Evolutionary conservation across 2,797 vertebrate species (phyloP).

Genomic region (Falco novaeseelandiae): DNA sequence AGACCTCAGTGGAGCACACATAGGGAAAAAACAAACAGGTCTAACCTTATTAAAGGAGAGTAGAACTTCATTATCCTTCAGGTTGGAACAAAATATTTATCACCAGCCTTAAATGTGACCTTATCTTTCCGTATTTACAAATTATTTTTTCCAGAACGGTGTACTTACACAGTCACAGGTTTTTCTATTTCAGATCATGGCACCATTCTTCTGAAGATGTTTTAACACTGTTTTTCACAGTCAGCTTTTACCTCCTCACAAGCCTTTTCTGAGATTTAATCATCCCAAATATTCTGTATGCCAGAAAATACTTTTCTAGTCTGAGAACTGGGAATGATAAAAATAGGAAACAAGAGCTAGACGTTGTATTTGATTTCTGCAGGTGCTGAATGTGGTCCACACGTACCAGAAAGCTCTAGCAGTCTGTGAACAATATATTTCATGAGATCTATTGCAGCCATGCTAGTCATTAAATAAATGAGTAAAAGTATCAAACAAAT

Average conservation of each 20-base stretch:
- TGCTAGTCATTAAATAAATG: background rate
- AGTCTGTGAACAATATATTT: background rate
- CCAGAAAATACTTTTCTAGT: background rate
- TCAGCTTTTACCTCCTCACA: background rate
- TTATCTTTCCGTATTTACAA: background rate
- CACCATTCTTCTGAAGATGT: background rate
- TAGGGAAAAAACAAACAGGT: background rate
- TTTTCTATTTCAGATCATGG: background rate
- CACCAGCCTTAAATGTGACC: background rate
- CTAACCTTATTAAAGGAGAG: background rate
- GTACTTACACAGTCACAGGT: background rate
- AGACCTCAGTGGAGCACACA: background rate
- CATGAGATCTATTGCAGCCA: background rate
- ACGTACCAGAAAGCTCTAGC: background rate
- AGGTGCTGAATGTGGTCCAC: background rate
- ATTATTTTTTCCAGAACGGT: background rate
- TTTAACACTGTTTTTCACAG: background rate
- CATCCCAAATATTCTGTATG: background rate
- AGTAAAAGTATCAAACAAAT: background rate
- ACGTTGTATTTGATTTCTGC: background rate
- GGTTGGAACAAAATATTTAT: background rate
- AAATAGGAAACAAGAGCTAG: background rate
- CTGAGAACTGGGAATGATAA: background rate
- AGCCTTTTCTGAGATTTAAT: background rate
- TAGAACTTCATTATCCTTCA: background rate